phyloP scores from a whole-genome alignment of 2,888 invertebrate species.

The Caenorhabditis macrosperma region DNA sequence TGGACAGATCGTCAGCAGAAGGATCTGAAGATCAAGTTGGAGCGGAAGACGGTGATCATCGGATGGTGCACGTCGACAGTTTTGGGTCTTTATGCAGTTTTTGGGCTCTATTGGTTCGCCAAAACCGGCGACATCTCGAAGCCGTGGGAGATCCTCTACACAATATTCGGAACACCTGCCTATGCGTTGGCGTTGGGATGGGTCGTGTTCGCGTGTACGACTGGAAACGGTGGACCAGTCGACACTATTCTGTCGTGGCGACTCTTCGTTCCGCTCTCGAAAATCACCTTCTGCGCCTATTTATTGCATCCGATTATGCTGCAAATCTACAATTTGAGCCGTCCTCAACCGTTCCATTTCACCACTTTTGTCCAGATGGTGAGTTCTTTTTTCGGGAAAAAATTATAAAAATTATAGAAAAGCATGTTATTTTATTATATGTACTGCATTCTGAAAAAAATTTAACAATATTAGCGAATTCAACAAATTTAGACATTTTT shows the following conservation, averaged over 20 bases:
- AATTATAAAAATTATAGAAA: no score
- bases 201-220: constrained; percentile 82
- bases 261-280: constrained; percentile 90
- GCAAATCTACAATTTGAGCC: constrained; percentile 77
- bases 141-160: constrained; percentile 71
- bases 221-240: constrained; percentile 82
- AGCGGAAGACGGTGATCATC: constrained; percentile 19
- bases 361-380: constrained; percentile 79
- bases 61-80: constrained; percentile 35
- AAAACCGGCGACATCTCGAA: constrained; percentile 78
- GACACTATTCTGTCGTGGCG: constrained; percentile 89
- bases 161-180: constrained; percentile 74
- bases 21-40: constrained; percentile 68
- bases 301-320: constrained; percentile 82
- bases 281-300: constrained; percentile 95
- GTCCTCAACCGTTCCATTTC: constrained; percentile 80
- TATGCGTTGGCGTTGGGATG: constrained; percentile 82
- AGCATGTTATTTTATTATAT: no score
- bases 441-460: no score
- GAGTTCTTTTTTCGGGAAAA: constrained; percentile 2
- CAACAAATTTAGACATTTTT: no score
- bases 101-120: constrained; percentile 77
- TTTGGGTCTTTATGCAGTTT: constrained; percentile 76
- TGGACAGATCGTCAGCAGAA: constrained; percentile 54
- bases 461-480: no score